Evolutionary conservation across 1,140 invertebrate species (phyloP).

Genomic region (Cotesia vestalis): DNA sequence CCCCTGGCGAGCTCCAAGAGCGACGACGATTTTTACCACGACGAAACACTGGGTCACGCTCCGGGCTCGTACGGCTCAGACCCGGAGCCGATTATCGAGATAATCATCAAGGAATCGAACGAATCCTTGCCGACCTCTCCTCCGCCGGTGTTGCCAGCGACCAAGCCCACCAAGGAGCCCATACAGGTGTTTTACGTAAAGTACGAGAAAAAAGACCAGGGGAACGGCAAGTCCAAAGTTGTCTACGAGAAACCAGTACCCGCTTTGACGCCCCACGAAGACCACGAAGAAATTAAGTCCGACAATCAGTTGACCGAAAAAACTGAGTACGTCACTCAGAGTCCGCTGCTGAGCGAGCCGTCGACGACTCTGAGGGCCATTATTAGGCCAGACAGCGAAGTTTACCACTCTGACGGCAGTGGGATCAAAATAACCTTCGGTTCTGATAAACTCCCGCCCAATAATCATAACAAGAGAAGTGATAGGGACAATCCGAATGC

Average conservation of each 20-base stretch:
- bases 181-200: slow-evolving; percentile 91
- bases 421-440: slow-evolving; percentile 81
- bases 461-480: slow-evolving; percentile 63
- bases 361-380: slow-evolving; percentile 82
- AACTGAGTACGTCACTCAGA: slow-evolving; percentile 47
- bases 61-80: slow-evolving; percentile 75
- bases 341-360: slow-evolving; percentile 56
- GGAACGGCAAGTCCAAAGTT: slow-evolving; percentile 72
- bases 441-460: slow-evolving; percentile 67
- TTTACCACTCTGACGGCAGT: slow-evolving; percentile 76
- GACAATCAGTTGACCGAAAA: slow-evolving; percentile 53
- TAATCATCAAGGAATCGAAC: slow-evolving; percentile 90
- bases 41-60: slow-evolving; percentile 55
- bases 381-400: slow-evolving; percentile 83
- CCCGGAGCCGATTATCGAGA: slow-evolving; percentile 89
- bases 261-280: slow-evolving; percentile 74
- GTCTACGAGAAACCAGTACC: slow-evolving; percentile 81
- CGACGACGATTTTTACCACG: slow-evolving; percentile 63
- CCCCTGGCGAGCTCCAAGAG: slow-evolving; percentile 66
- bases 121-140: slow-evolving; percentile 76
- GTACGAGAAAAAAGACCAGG: slow-evolving; percentile 78
- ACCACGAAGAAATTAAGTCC: slow-evolving; percentile 68
- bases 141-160: slow-evolving; percentile 64
- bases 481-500: slow-evolving; percentile 53
- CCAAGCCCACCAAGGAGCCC: slow-evolving; percentile 77